Conservation (phyloP, 2,113 vertebrate genomes). For the Stegostoma tigrinum region DNA sequence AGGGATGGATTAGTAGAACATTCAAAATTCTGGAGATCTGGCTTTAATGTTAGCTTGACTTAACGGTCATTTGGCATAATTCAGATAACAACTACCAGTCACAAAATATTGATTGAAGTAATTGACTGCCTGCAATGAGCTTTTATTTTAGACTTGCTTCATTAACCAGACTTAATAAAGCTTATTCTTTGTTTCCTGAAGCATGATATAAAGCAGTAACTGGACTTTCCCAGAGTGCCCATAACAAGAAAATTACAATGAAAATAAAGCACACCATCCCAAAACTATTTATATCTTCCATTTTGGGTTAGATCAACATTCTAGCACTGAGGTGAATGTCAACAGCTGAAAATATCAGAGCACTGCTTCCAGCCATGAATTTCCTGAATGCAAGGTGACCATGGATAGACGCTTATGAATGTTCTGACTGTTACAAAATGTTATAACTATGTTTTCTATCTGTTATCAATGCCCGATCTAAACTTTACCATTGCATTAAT, state of each 20-base stretch:
- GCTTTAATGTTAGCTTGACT: not conserved
- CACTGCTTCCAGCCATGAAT: not conserved
- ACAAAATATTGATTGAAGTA: not conserved
- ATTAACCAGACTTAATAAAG: not conserved
- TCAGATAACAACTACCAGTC: not conserved
- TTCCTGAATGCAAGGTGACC: not conserved
- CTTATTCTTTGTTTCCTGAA: not conserved
- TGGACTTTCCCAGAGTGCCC: not conserved
- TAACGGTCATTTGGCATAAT: not conserved
- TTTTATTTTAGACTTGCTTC: not conserved
- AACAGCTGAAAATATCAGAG: not conserved
- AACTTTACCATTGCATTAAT: not conserved
- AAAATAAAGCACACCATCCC: not conserved
- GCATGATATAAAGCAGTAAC: not conserved
- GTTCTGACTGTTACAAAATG: not conserved
- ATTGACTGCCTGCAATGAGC: too few species aligned
- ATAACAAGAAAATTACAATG: not conserved
- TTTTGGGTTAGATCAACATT: not conserved
- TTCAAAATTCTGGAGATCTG: not conserved
- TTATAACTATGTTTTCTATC: not conserved
- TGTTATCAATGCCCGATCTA: not conserved
- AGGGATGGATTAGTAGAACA: not conserved
- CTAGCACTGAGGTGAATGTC: not conserved
- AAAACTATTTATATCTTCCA: not conserved
- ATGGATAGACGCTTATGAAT: not conserved